These are phyloP conservation scores for Apantesis nais DNA, from an alignment of 2,888 invertebrate genomes.

Conservation along the genomic window DNA sequence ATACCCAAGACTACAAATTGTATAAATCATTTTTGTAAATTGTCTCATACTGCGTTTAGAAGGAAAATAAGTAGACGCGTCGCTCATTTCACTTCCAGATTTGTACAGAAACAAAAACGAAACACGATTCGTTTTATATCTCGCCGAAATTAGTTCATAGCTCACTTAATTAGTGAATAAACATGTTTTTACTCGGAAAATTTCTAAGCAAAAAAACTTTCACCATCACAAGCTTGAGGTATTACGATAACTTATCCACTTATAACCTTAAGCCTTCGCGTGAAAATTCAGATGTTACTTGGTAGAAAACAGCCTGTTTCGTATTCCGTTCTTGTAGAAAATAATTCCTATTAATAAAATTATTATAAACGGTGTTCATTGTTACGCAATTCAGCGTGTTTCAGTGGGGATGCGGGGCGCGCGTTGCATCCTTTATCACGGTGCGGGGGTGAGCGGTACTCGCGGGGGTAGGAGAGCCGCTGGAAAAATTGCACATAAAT, in stretches of 20 bases:
- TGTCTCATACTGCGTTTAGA: slow-evolving; percentile 19
- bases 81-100: slow-evolving; percentile 28
- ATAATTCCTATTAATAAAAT: slow-evolving; percentile 61
- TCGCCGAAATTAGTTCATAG: slow-evolving; percentile 38
- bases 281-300: slow-evolving; percentile 23
- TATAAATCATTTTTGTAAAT: slow-evolving; percentile 23
- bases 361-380: slow-evolving; percentile 75
- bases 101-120: slow-evolving; percentile 35
- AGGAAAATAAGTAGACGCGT: slow-evolving; percentile 19
- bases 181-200: slow-evolving; percentile 35
- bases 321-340: slow-evolving; percentile 47
- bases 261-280: slow-evolving; percentile 14
- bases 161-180: slow-evolving; percentile 41
- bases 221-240: slow-evolving; percentile 20
- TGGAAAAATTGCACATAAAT: slow-evolving; percentile 86
- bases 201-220: slow-evolving; percentile 29
- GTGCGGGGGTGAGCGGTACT: slow-evolving; percentile 44
- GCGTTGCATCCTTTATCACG: slow-evolving; percentile 81
- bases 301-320: slow-evolving; percentile 24
- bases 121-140: slow-evolving; percentile 29
- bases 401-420: slow-evolving; percentile 60
- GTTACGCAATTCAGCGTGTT: slow-evolving; percentile 73
- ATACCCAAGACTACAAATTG: slow-evolving; percentile 18
- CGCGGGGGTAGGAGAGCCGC: slow-evolving; percentile 58
- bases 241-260: slow-evolving; percentile 27